Percentiles rank a stretch among this genome's conserved stretches.
Conservation (phyloP, 2,797 vertebrate species). For the Acestrorhynchus altus region DNA sequence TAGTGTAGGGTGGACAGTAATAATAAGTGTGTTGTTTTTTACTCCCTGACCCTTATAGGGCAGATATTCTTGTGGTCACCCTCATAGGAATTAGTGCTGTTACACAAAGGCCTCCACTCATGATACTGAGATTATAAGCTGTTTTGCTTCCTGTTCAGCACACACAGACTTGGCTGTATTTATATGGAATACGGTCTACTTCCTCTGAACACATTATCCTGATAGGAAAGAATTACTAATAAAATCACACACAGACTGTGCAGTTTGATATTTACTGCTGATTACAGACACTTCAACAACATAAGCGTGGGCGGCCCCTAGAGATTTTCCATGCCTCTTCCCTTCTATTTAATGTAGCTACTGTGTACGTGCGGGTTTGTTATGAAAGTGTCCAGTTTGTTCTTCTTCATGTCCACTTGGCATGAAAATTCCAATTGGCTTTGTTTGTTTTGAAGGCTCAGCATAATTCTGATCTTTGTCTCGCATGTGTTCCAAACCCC, state of each 20-base stretch:
- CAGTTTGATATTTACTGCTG: conserved; percentile 38
- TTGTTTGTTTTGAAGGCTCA: neutral
- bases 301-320: neutral
- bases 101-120: neutral
- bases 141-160: neutral
- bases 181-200: conserved; percentile 34
- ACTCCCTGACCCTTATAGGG: neutral
- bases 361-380: neutral
- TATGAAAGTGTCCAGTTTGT: neutral
- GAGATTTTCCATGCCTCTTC: conserved; percentile 9
- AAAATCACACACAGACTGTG: conserved; percentile 17
- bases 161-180: neutral
- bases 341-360: conserved; percentile 10
- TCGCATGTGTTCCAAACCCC: neutral
- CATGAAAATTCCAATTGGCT: neutral
- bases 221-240: conserved; percentile 37
- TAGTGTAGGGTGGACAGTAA: too few species aligned
- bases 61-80: neutral
- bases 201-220: conserved; percentile 41
- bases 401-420: neutral
- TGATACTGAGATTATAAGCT: neutral
- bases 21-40: too few species aligned
- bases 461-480: neutral
- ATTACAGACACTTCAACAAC: conserved; percentile 7
- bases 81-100: neutral